A percentile compares a stretch with the other conserved stretches of the same genome.
Conservation (phyloP, 1,140 invertebrate species). For the Heliconius nattereri region DNA sequence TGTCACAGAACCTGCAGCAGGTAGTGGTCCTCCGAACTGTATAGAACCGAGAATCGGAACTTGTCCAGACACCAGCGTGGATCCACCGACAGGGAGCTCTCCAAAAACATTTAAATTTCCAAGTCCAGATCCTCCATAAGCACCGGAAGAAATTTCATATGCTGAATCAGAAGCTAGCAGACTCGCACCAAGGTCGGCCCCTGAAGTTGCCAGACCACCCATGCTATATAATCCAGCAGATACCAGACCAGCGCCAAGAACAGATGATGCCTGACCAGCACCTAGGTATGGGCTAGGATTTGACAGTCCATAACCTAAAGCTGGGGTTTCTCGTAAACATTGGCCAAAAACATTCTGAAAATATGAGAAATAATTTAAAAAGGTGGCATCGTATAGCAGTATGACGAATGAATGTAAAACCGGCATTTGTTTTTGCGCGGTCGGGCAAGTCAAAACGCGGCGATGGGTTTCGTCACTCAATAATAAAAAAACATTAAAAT, state of each 20-base stretch:
- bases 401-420: too few species aligned
- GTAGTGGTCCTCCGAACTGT: conserved; percentile 47
- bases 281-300: background rate
- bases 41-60: conserved; percentile 54
- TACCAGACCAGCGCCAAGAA: background rate
- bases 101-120: conserved; percentile 54
- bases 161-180: background rate
- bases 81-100: conserved; percentile 57
- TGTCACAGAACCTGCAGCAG: conserved; percentile 49
- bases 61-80: conserved; percentile 47
- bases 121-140: conserved; percentile 54
- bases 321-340: background rate
- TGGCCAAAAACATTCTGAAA: background rate
- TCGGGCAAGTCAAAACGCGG: too few species aligned
- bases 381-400: too few species aligned
- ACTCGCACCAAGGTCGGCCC: background rate
- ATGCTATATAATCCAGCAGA: background rate
- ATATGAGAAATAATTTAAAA: background rate
- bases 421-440: too few species aligned
- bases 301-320: background rate
- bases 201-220: background rate
- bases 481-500: too few species aligned
- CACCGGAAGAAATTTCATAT: conserved; percentile 11
- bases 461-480: too few species aligned
- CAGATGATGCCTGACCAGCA: background rate